phyloP scores from a whole-genome alignment of 2,888 invertebrate genomes.

The Dascillus cervinus region DNA sequence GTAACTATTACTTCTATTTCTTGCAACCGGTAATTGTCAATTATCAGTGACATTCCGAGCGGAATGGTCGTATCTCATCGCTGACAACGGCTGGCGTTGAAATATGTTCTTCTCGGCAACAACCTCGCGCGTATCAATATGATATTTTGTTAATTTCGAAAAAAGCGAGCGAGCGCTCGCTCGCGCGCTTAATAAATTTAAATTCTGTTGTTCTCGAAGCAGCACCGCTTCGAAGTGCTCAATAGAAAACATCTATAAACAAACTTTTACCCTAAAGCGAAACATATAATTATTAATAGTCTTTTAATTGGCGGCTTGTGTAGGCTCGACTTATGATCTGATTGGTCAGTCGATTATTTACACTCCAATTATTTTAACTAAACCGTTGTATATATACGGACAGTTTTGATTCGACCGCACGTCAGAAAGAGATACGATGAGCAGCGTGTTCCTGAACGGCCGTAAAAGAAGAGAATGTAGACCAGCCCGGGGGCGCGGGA shows the following conservation, averaged over 20 bases:
- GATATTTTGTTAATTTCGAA: no score
- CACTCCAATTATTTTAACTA: conserved; percentile 25
- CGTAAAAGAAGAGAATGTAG: conserved; percentile 21
- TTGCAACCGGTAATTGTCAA: conserved; percentile 12
- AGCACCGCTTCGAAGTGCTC: no score
- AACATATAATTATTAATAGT: conserved; percentile 24
- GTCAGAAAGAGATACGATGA: conserved; percentile 10
- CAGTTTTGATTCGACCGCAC: conserved; percentile 7
- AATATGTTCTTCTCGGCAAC: conserved; percentile 8
- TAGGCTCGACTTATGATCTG: conserved; percentile 21
- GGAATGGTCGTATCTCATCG: conserved; percentile 11
- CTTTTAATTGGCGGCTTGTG: conserved; percentile 24
- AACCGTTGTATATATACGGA: conserved; percentile 11
- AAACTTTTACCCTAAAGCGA: conserved; percentile 13
- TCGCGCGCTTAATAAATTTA: no score
- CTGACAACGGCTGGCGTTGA: conserved; percentile 11
- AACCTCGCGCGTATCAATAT: no score
- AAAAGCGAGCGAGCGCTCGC: no score
- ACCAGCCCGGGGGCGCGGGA: conserved; percentile 22
- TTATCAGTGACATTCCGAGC: conserved; percentile 13
- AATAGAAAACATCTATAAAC: no score
- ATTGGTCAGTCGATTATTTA: conserved; percentile 26
- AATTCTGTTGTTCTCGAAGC: no score
- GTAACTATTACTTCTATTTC: not conserved
- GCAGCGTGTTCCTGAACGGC: conserved; percentile 11